Conservation (phyloP, 2,888 invertebrate species). For the Sinhomidia bicolor region DNA sequence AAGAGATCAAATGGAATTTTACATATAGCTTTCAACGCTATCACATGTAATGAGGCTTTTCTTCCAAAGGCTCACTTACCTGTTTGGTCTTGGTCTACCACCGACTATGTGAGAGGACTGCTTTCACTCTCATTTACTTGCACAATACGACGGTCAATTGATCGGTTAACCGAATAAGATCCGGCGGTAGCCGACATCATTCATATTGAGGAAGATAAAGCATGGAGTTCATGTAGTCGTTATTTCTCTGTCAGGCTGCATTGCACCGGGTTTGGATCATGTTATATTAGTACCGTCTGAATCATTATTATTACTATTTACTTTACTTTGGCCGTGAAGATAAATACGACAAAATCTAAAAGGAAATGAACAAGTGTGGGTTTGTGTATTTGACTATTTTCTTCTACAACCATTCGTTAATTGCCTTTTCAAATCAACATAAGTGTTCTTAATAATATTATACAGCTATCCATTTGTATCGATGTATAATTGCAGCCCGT, state of each 20-base stretch:
- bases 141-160: conserved; percentile 22
- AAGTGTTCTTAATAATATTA: conserved; percentile 3
- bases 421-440: background rate
- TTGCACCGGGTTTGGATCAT: conserved; percentile 20
- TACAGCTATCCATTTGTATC: too few relatives aligned
- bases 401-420: background rate
- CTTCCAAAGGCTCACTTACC: too few relatives aligned
- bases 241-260: conserved; percentile 8
- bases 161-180: conserved; percentile 40
- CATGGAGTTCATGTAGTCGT: conserved; percentile 12
- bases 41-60: too few relatives aligned
- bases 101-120: background rate
- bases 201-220: conserved; percentile 2
- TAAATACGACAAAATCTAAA: background rate
- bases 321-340: background rate
- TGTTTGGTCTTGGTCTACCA: background rate
- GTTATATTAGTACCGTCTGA: background rate
- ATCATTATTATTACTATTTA: background rate
- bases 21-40: too few relatives aligned
- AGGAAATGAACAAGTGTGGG: background rate
- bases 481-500: too few relatives aligned
- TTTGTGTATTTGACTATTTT: conserved; percentile 1
- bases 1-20: too few relatives aligned
- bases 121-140: conserved; percentile 8
- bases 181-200: conserved; percentile 30